Conservation (phyloP, 1,140 invertebrate genomes). For the Listronotus oregonensis region DNA sequence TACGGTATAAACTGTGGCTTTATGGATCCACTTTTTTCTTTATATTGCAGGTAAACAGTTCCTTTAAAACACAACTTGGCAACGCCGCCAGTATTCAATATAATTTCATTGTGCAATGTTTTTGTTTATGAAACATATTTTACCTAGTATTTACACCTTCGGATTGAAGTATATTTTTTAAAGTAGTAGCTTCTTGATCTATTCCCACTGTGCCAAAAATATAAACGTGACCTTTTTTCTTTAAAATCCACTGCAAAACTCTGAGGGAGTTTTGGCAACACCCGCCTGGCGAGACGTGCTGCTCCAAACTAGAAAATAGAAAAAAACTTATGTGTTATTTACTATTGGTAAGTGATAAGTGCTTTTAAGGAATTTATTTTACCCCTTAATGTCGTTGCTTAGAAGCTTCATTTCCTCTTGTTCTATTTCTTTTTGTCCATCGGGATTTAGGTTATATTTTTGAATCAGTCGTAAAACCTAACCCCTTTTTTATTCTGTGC, state of each 20-base stretch:
- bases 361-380: too few relatives aligned
- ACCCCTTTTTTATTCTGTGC: too few relatives aligned
- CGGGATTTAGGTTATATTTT: conserved; percentile 61
- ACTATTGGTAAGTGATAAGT: too few relatives aligned
- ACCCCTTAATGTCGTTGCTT: conserved; percentile 45
- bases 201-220: conserved; percentile 60
- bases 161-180: conserved; percentile 54
- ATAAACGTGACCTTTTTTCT: conserved; percentile 47
- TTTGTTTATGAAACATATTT: conserved; percentile 10
- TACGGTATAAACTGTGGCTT: not conserved
- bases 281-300: conserved; percentile 51
- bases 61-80: not conserved
- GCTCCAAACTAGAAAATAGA: too few relatives aligned
- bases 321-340: too few relatives aligned
- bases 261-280: conserved; percentile 61
- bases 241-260: conserved; percentile 60
- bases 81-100: not conserved
- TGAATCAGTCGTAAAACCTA: conserved; percentile 58
- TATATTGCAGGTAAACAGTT: too few relatives aligned
- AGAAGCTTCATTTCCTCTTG: conserved; percentile 45
- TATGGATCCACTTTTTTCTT: too few relatives aligned
- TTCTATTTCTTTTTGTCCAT: conserved; percentile 59
- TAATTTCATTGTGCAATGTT: not conserved
- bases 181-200: conserved; percentile 55
- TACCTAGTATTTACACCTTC: conserved; percentile 58